Evolutionary conservation across 1,140 invertebrate species (phyloP), one percentile per base, ranked within the genome.

Genomic region (Sarcophaga peregrina): DNA sequence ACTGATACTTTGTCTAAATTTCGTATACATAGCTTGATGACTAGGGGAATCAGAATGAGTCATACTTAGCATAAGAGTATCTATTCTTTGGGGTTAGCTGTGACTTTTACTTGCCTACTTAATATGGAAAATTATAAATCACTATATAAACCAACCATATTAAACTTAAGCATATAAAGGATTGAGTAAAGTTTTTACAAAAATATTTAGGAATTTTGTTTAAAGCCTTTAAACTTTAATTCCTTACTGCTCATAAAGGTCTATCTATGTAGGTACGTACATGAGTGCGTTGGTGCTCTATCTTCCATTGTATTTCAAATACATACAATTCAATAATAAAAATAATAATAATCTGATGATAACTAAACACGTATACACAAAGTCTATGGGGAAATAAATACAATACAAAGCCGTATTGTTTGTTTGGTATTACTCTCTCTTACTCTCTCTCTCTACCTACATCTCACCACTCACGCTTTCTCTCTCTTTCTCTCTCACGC

Each of bases 311-410:
- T 37, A 37, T 37, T 37, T 58, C 15, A 13, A n/a, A 58, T 13
- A 58, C 54, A 58, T 13, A 58, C 54, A 58, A 58, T n/a, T 58
- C 54, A 58, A 58, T 58, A 58, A 58, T 58, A 58, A n/a, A 13
- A 58, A 58, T 58, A 58, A 58, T 58, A 58, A n/a, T 58, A 58
- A n/a, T 58, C 54, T 58, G 15, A 58, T 58, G 54, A 58, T 58
- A 58, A 58, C 54, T 58, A 58, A 58, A 58, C 54, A 58, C 54
- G 54, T 58, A 58, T 58, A 58, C 15, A n/a, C 15, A n/a, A 58
- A 3, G 15, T 58, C 54, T 58, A n/a, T 58, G 54, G 54, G 54
- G 54, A 58, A n/a, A 58, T 58, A 37, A 37, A 37, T 37, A 37
- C 25, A 37, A 37, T 37, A 58, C n/a, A 58, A 58, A n/a, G 54